Evolutionary conservation across 2,113 vertebrate genomes (phyloP).

Genomic region (Pteronura brasiliensis): DNA sequence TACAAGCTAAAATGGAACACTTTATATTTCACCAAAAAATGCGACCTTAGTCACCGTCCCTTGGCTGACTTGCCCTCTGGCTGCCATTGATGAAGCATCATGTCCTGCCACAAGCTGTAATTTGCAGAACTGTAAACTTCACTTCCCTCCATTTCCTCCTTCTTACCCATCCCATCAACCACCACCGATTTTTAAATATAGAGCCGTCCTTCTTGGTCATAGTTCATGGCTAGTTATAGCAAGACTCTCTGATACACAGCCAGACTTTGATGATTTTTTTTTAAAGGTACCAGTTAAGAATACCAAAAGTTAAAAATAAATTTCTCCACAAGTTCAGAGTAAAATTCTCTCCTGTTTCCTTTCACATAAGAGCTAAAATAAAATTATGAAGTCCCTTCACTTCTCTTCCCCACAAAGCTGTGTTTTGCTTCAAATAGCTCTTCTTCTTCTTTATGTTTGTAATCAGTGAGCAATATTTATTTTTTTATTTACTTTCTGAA

Average conservation of each 20-base stretch:
- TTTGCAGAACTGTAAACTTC: slow-evolving; percentile 63
- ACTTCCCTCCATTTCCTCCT: slow-evolving; percentile 53
- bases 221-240: slow-evolving; percentile 45
- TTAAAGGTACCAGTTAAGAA: slow-evolving; percentile 57
- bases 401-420: background rate
- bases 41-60: background rate
- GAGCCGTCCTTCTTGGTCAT: slow-evolving; percentile 48
- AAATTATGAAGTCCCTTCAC: background rate
- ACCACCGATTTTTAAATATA: slow-evolving; percentile 63
- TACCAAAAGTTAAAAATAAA: slow-evolving; percentile 53
- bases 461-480: background rate
- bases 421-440: background rate
- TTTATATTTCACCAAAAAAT: slow-evolving; percentile 49
- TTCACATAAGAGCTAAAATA: slow-evolving; percentile 47
- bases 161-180: slow-evolving; percentile 29
- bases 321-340: slow-evolving; percentile 35
- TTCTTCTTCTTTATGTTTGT: background rate
- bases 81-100: background rate
- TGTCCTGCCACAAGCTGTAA: slow-evolving; percentile 46
- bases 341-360: background rate
- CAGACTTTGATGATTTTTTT: slow-evolving; percentile 54
- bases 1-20: slow-evolving; percentile 5
- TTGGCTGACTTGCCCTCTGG: slow-evolving; percentile 17
- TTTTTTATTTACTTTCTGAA: background rate
- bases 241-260: slow-evolving; percentile 21